A percentile compares a stretch with the other conserved stretches of the same genome.
These are phyloP conservation scores for Luffia ferchaultella DNA, from an alignment of 2,888 invertebrate species.

Conservation along the genomic window DNA sequence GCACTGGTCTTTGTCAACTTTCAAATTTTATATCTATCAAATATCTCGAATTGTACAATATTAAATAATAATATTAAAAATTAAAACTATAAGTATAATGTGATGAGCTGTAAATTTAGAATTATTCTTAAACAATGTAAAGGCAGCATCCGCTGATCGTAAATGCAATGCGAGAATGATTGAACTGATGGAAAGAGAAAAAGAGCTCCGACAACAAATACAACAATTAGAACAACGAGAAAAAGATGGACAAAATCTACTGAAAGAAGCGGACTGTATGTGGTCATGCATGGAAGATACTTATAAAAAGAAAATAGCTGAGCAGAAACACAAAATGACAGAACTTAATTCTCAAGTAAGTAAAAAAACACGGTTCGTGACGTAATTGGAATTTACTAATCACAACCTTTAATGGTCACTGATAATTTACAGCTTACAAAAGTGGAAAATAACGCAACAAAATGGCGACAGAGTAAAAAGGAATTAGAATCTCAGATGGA, in stretches of 20 bases:
- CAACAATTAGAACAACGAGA: slow-evolving; percentile 67
- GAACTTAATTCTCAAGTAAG: slow-evolving; percentile 13
- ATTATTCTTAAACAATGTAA: slow-evolving; percentile 3
- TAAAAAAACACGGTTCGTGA: too few species aligned
- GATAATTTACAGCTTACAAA: slow-evolving; percentile 37
- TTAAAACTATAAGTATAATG: too few species aligned
- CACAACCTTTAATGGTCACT: too few species aligned
- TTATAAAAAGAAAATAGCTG: slow-evolving; percentile 44
- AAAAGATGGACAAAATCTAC: slow-evolving; percentile 52
- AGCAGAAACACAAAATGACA: slow-evolving; percentile 33
- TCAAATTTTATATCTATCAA: too few species aligned
- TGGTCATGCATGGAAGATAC: slow-evolving; percentile 60
- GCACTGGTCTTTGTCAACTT: too few species aligned
- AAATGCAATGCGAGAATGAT: slow-evolving; percentile 44
- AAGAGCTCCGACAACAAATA: slow-evolving; percentile 61
- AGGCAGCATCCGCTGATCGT: slow-evolving; percentile 42
- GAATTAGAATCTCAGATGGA: slow-evolving; percentile 36
- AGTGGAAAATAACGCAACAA: slow-evolving; percentile 29
- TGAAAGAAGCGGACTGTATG: slow-evolving; percentile 66
- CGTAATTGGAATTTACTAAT: too few species aligned
- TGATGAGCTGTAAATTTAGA: too few species aligned
- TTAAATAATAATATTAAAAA: too few species aligned
- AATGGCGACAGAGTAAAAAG: slow-evolving; percentile 44
- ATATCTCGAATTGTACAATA: too few species aligned
- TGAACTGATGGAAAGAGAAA: slow-evolving; percentile 58